These are phyloP conservation scores for Sisyra terminalis DNA, from an alignment of 2,888 invertebrate species.

Conservation along the genomic window DNA sequence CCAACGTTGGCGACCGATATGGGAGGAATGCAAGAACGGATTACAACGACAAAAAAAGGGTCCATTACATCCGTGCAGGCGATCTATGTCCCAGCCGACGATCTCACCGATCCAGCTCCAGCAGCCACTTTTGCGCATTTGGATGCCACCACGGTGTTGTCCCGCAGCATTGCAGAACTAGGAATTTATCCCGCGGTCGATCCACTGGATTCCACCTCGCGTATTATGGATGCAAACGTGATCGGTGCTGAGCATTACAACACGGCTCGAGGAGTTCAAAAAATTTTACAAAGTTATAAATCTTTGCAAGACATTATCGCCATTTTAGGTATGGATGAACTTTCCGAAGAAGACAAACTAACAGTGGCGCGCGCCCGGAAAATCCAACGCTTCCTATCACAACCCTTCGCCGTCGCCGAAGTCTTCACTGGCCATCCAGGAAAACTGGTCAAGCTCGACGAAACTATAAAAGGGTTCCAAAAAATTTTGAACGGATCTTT, in stretches of 20 bases:
- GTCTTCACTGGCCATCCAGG: slow-evolving; percentile 96
- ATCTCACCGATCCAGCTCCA: slow-evolving; percentile 86
- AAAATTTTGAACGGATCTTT: slow-evolving; percentile 78
- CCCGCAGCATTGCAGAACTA: slow-evolving; percentile 82
- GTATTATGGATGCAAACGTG: slow-evolving; percentile 88
- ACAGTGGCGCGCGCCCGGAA: slow-evolving; percentile 94
- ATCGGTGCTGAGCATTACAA: slow-evolving; percentile 80
- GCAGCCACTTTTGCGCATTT: slow-evolving; percentile 91
- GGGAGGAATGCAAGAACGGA: slow-evolving; percentile 94
- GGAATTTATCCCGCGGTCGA: slow-evolving; percentile 91
- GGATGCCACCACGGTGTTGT: slow-evolving; percentile 88
- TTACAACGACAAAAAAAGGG: slow-evolving; percentile 86
- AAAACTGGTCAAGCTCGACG: slow-evolving; percentile 81
- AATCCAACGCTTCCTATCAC: slow-evolving; percentile 95
- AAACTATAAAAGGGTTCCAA: slow-evolving; percentile 82
- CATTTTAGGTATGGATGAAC: slow-evolving; percentile 97
- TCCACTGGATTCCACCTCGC: slow-evolving; percentile 82
- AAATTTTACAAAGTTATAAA: slow-evolving; percentile 61
- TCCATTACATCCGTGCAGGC: slow-evolving; percentile 92
- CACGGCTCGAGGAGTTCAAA: slow-evolving; percentile 80
- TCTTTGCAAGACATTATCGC: slow-evolving; percentile 83
- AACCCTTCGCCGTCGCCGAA: slow-evolving; percentile 94
- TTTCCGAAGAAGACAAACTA: slow-evolving; percentile 96
- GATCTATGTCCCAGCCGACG: slow-evolving; percentile 87
- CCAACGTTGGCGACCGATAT: slow-evolving; percentile 91